phyloP scores from a whole-genome alignment of 2,888 invertebrate species.

The Apamea crenata region DNA sequence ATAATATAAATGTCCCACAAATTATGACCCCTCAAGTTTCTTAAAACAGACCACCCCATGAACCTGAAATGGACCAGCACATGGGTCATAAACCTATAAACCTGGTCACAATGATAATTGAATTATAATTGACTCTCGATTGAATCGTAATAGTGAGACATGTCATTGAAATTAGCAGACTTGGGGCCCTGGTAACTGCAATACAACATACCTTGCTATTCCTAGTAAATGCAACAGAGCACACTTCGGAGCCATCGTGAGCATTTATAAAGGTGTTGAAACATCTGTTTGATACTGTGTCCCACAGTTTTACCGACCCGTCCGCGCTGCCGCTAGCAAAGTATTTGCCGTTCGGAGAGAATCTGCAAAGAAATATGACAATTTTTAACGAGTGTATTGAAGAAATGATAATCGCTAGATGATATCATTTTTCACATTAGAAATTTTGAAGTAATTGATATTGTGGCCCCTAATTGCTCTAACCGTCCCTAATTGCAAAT shows the following conservation, averaged over 20 bases:
- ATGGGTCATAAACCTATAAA: no score
- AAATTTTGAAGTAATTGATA: not conserved
- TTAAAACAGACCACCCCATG: no score
- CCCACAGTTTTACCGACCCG: constrained; percentile 99
- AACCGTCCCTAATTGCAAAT: not conserved
- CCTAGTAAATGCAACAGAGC: constrained; percentile 97
- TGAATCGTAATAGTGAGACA: no score
- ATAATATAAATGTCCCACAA: no score
- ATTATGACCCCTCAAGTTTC: no score
- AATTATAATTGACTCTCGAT: no score
- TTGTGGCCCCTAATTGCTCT: not conserved
- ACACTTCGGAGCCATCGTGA: constrained; percentile 98
- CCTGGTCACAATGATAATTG: no score
- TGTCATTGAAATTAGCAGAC: no score
- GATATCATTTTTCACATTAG: not conserved
- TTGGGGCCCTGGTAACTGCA: no score
- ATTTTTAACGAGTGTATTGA: not conserved
- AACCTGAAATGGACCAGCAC: no score
- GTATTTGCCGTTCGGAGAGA: constrained; percentile 89
- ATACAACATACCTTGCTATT: constrained; percentile 98
- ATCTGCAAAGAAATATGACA: constrained; percentile 70
- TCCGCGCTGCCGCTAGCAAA: constrained; percentile 97
- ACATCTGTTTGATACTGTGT: constrained; percentile 97
- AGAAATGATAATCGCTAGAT: not conserved
- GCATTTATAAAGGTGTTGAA: constrained; percentile 98